Evolutionary conservation across 2,888 invertebrate genomes (phyloP).

Genomic region (Pammene fasciana): DNA sequence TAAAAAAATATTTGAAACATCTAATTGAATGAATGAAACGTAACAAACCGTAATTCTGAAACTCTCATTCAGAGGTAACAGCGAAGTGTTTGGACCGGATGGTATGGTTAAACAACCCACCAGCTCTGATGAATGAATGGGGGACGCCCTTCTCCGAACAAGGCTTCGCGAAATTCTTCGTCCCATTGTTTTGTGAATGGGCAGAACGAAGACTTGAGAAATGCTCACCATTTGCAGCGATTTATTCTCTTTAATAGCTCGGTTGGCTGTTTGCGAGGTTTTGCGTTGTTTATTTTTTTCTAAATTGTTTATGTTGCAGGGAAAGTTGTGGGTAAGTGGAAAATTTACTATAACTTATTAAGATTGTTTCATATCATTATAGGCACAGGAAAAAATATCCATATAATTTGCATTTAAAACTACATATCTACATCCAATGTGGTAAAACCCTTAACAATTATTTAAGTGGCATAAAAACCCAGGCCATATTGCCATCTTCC

Average conservation of each 20-base stretch:
- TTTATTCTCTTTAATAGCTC: slow-evolving; percentile 32
- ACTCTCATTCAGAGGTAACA: slow-evolving; percentile 71
- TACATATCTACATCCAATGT: neutral
- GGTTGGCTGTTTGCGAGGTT: slow-evolving; percentile 6
- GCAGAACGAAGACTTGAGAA: slow-evolving; percentile 44
- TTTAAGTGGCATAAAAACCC: neutral
- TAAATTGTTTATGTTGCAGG: slow-evolving; percentile 8
- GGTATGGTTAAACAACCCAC: slow-evolving; percentile 68
- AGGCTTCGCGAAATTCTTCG: slow-evolving; percentile 70
- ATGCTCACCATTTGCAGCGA: slow-evolving; percentile 35
- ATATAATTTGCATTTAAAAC: neutral
- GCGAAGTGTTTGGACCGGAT: slow-evolving; percentile 65
- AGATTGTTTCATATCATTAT: neutral
- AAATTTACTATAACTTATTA: neutral
- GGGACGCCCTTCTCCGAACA: slow-evolving; percentile 63
- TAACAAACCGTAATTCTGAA: slow-evolving; percentile 41
- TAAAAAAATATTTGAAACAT: no score
- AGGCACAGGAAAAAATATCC: neutral
- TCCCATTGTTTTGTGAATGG: slow-evolving; percentile 66
- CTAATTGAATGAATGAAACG: no score
- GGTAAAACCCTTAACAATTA: neutral
- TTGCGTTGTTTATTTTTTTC: slow-evolving; percentile 19
- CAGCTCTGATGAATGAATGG: slow-evolving; percentile 68
- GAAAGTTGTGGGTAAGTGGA: slow-evolving; percentile 1
- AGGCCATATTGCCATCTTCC: neutral